Evolutionary conservation across 2,797 vertebrate genomes (phyloP), one percentile per base, ranked within the genome.

Genomic region (Hoplostethus mediterraneus): DNA sequence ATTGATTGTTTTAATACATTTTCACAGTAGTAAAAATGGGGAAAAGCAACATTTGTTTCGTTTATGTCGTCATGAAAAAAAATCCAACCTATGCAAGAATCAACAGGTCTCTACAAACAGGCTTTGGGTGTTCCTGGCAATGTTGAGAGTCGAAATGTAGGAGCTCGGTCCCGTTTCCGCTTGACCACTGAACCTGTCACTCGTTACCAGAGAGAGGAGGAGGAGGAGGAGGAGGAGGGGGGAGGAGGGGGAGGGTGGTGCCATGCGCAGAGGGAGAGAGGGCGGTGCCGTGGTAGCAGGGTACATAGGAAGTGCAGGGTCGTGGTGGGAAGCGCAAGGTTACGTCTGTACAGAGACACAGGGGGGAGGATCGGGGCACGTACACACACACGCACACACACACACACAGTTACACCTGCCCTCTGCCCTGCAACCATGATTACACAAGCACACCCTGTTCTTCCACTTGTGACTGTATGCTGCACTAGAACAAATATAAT

Each of bases 371-470:
- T 52, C 48, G 28, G 6, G 31, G 13, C 40, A 67, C 64, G 51
- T 47, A 57, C 31, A 54, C 56, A 25, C 63, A 61, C 49, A 76
- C 31, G 21, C 77, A 59, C 16, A 71, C 42, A 59, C 64, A 62
- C 40, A 58, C 55, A 31, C 63, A 42, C 63, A 70, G 61, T 76
- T 64, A 61, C 81, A 83, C 76, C 79, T 85, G 79, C 59, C 82
- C 77, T 79, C 52, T 90, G 76, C 68, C 84, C 73, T 58, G 45
- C 82, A 82, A 79, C 67, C 67, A 55, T 51, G 71, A 87, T 82
- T 69, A 63, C 73, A 78, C 63, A 77, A 82, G 74, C 87, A 83
- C 86, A 71, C 72, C 69, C 68, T 71, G 73, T 87, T 59, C 82
- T 81, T 83, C 68, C 70, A 45, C 17, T n/a, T 63, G 69, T 73